Percentiles rank a stretch among this genome's conserved stretches.
phyloP scores from a whole-genome alignment of 37 sponge, comb jelly and placozoan species.

The Geodia barretti region DNA sequence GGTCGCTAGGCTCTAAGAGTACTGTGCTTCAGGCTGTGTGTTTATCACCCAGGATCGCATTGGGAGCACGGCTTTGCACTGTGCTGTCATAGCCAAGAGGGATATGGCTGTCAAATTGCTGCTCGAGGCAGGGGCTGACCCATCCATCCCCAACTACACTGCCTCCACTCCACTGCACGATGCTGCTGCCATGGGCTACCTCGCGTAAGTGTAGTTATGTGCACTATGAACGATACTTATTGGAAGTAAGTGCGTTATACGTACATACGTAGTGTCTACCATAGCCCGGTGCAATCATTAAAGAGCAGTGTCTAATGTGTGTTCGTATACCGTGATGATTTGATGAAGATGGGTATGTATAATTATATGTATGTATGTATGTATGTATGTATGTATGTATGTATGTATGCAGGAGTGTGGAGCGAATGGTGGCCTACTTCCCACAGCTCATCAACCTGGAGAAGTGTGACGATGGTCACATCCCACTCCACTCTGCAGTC shows the following conservation, averaged over 20 bases:
- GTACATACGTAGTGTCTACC: not conserved
- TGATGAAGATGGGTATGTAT: too few species aligned
- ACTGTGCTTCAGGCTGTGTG: not conserved
- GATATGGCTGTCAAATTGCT: slow-evolving; percentile 20
- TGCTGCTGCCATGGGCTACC: not conserved
- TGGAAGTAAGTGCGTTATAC: not conserved
- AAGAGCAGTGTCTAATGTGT: too few species aligned
- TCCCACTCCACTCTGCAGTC: slow-evolving; percentile 16
- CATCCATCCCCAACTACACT: slow-evolving; percentile 5
- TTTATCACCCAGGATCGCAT: slow-evolving; percentile 37
- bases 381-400: too few species aligned
- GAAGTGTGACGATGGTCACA: slow-evolving; percentile 43
- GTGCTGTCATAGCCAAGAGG: slow-evolving; percentile 28
- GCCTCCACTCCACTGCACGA: not conserved
- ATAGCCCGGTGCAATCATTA: not conserved
- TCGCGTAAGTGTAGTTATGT: not conserved
- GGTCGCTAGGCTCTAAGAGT: not conserved
- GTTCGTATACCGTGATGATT: too few species aligned
- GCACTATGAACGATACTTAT: not conserved
- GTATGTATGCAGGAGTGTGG: slow-evolving; percentile 20
- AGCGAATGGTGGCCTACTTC: slow-evolving; percentile 10
- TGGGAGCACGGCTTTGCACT: slow-evolving; percentile 73
- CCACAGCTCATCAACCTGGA: slow-evolving; percentile 37
- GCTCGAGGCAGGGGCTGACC: slow-evolving; percentile 66
- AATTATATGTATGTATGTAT: too few species aligned